A percentile compares a stretch with the other conserved stretches of the same genome.
phyloP scores from a whole-genome alignment of 1,140 invertebrate species.

The Frieseomelitta varia region DNA sequence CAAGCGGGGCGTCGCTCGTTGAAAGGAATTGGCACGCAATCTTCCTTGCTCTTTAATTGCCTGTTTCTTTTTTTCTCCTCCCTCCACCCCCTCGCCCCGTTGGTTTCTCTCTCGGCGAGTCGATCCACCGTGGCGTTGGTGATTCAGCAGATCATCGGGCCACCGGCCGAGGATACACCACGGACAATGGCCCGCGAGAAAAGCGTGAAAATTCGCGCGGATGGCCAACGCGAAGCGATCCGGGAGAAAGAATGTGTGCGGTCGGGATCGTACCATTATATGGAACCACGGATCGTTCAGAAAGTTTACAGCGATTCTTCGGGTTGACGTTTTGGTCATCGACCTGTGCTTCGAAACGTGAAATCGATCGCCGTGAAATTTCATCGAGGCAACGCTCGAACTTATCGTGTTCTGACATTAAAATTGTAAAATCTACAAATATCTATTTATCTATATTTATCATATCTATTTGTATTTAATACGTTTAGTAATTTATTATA shows the following conservation, averaged over 20 bases:
- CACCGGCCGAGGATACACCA: neutral
- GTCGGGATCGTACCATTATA: neutral
- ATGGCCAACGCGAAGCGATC: neutral
- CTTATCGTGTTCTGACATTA: too few relatives aligned
- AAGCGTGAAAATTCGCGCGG: neutral
- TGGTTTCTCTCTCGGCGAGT: neutral
- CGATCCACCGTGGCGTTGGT: conserved; percentile 27
- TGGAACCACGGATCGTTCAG: too few relatives aligned
- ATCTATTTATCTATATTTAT: too few relatives aligned
- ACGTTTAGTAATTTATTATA: too few relatives aligned
- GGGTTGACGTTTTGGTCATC: too few relatives aligned
- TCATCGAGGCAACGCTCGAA: too few relatives aligned
- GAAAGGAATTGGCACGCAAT: conserved; percentile 40
- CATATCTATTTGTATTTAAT: too few relatives aligned
- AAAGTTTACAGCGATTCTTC: too few relatives aligned
- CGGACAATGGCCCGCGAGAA: neutral
- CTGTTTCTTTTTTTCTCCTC: neutral
- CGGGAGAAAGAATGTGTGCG: neutral
- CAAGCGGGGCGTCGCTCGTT: conserved; percentile 16
- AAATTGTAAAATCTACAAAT: too few relatives aligned
- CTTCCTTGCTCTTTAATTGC: conserved; percentile 41
- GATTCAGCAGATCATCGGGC: conserved; percentile 42
- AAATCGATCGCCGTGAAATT: too few relatives aligned
- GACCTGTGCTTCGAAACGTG: too few relatives aligned
- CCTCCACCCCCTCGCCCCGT: too few relatives aligned